Conservation (phyloP, 2,113 vertebrate genomes). For the Leucosticte australis region DNA sequence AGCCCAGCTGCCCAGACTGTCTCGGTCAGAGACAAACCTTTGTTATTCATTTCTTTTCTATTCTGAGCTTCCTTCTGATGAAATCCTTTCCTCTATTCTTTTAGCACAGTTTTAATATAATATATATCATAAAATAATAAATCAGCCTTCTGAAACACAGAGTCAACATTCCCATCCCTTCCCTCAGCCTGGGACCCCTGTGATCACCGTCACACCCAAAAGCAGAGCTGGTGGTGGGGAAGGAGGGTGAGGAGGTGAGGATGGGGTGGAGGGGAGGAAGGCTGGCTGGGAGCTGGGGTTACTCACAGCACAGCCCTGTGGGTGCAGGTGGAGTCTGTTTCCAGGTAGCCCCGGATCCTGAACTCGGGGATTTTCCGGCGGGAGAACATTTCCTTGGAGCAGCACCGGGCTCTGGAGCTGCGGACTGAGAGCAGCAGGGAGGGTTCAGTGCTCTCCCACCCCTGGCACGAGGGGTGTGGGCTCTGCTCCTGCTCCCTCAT, state of each 20-base stretch:
- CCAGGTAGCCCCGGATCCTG: rapidly evolving
- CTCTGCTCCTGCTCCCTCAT: not conserved
- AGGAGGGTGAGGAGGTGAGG: not conserved
- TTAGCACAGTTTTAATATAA: too few relatives aligned
- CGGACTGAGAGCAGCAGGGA: not conserved
- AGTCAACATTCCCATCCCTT: too few relatives aligned
- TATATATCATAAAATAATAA: too few relatives aligned
- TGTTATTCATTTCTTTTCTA: too few relatives aligned
- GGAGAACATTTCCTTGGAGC: rapidly evolving
- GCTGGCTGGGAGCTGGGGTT: not conserved
- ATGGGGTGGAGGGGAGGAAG: not conserved
- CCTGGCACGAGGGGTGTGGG: rapidly evolving
- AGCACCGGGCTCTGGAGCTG: rapidly evolving
- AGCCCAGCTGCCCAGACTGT: too few relatives aligned
- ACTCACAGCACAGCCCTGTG: not conserved
- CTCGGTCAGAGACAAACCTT: too few relatives aligned
- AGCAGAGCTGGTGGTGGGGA: not conserved
- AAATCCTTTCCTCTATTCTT: too few relatives aligned
- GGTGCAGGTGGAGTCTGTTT: not conserved
- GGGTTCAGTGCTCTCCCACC: not conserved
- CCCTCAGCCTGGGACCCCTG: too few relatives aligned
- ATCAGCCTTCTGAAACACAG: too few relatives aligned
- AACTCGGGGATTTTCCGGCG: rapidly evolving
- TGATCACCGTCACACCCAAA: too few relatives aligned
- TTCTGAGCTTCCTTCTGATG: too few relatives aligned